Evolutionary conservation across 2,888 invertebrate species (phyloP), one percentile per base, ranked within the genome.

Genomic region (Microctonus aethiopoides): DNA sequence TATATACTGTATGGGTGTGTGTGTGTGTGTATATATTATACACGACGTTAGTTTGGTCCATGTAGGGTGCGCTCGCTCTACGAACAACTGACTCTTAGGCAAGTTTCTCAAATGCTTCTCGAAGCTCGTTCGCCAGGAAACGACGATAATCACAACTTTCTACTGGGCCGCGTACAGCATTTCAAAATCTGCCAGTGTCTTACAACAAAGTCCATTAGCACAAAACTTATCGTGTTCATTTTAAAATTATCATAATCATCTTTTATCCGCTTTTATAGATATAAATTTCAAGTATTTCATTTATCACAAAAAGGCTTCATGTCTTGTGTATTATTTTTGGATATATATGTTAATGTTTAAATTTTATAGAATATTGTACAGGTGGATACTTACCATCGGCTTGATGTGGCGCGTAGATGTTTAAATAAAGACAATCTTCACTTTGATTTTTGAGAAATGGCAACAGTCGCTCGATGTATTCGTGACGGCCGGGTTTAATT

Each of bases 371-470:
- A 29, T 29, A 29, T 29, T 29, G 29, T 41, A 4, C 13, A 5
- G n/a, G 0, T 29, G 1, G 24, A 67, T 74, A 79, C 92, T 91
- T 87, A 96, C 96, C 94, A 88, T 91, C 90, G 74, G 72, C 51
- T 71, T 85, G 85, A 77, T 92, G 92, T 0, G 98, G 97, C 36
- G 95, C 93, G 86, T 96, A 98, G 74, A 98, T 91, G 87, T 98
- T 98, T 82, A 98, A 89, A 85, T 95, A 95, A 67, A 98, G 88
- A 81, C 98, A 98, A 85, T 98, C 97, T 87, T 94, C 94, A 63
- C 91, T 93, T 83, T 94, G 92, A 68, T 91, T 90, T 75, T 87
- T 87, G 65, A 94, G 86, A 87, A 92, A 93, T 1, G 92, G 91
- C 78, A 92, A 88, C 74, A 97, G 88, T 74, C 92, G 90, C 78